Conservation (phyloP, 2,797 vertebrate genomes). For the Molossus molossus region DNA sequence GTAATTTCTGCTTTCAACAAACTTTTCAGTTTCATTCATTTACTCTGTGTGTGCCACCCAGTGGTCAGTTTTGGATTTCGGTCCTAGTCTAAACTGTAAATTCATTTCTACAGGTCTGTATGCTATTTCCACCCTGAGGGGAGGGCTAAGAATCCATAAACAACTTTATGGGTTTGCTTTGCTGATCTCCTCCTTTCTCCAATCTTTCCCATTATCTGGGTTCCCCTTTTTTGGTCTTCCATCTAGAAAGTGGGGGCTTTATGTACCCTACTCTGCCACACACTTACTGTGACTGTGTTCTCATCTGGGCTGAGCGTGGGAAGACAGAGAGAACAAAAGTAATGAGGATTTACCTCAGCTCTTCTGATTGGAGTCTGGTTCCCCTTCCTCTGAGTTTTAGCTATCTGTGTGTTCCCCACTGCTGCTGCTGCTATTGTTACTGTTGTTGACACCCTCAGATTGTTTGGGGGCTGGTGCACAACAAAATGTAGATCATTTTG, state of each 20-base stretch:
- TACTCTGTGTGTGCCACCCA: background rate
- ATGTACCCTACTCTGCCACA: background rate
- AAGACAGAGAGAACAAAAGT: background rate
- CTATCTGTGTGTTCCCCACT: background rate
- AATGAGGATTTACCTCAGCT: background rate
- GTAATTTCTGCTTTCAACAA: conserved; percentile 33
- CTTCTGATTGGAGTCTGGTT: background rate
- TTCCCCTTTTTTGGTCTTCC: background rate
- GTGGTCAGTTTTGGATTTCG: background rate
- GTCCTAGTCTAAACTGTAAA: background rate
- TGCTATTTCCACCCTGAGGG: background rate
- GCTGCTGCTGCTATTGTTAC: background rate
- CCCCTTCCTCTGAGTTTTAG: background rate
- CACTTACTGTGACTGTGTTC: background rate
- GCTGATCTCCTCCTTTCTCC: background rate
- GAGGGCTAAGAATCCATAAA: background rate
- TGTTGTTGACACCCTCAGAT: background rate
- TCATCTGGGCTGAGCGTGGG: background rate
- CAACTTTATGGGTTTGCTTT: background rate
- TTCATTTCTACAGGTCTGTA: background rate
- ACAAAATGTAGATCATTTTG: background rate
- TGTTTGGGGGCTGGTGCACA: background rate
- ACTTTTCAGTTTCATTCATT: background rate
- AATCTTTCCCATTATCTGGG: background rate
- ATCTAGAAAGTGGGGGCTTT: background rate